Conservation (phyloP, 2,888 invertebrate genomes). For the Melanotus villosus region DNA sequence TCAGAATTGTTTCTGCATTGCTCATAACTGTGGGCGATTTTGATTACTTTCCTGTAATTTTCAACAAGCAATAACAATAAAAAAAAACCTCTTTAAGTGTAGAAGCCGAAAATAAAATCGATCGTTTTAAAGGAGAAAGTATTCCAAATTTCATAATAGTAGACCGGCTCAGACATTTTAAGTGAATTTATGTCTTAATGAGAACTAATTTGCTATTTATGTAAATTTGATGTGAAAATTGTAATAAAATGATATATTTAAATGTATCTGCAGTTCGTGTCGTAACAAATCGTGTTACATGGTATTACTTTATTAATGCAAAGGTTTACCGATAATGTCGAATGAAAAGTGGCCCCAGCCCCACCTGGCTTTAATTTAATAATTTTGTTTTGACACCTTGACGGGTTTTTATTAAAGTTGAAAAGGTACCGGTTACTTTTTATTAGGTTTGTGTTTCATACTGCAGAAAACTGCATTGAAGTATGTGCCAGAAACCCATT, state of each 20-base stretch:
- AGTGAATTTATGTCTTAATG: neutral
- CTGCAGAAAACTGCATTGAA: too few relatives aligned
- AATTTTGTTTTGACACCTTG: neutral
- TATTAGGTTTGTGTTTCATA: too few relatives aligned
- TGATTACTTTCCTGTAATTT: too few relatives aligned
- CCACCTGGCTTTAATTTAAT: neutral
- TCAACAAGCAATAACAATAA: too few relatives aligned
- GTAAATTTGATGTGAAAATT: conserved; percentile 1
- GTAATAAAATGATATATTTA: conserved; percentile 2
- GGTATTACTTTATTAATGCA: conserved; percentile 2
- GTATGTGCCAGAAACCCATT: too few relatives aligned
- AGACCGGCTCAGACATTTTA: neutral
- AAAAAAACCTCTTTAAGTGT: too few relatives aligned
- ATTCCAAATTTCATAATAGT: neutral
- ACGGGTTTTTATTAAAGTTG: too few relatives aligned
- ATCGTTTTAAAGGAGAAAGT: conserved; percentile 9
- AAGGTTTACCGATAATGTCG: conserved; percentile 2
- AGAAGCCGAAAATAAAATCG: too few relatives aligned
- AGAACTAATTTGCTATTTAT: conserved; percentile 7
- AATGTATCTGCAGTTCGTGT: conserved; percentile 1
- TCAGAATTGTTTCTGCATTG: too few relatives aligned
- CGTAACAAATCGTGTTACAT: neutral
- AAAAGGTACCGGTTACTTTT: too few relatives aligned
- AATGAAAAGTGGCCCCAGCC: neutral
- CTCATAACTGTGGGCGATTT: too few relatives aligned